Conservation (phyloP, 1,140 invertebrate genomes). For the Drosophila takahashii region DNA sequence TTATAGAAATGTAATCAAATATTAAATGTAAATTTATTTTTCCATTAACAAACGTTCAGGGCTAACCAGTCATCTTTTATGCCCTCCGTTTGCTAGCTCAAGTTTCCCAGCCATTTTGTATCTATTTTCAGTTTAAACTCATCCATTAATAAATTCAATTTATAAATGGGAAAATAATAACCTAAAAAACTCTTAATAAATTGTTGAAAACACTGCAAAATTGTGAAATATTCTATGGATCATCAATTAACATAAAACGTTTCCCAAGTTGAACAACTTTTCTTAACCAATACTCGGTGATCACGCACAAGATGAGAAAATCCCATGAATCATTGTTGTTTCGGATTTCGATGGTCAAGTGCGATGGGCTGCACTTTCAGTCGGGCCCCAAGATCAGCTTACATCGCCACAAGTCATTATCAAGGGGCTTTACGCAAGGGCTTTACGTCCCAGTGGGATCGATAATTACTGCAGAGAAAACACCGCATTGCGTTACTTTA, state of each 20-base stretch:
- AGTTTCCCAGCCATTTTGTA: slow-evolving; percentile 11
- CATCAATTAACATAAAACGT: slow-evolving; percentile 30
- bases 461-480: slow-evolving; percentile 49
- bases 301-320: slow-evolving; percentile 22
- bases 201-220: not conserved
- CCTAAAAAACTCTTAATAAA: not conserved
- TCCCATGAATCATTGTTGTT: slow-evolving; percentile 42
- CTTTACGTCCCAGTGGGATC: slow-evolving; percentile 16
- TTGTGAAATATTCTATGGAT: slow-evolving; percentile 27
- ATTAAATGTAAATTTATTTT: too few species aligned
- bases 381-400: slow-evolving; percentile 16
- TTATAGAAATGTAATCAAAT: too few species aligned
- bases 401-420: slow-evolving; percentile 40
- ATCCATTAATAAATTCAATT: slow-evolving; percentile 11
- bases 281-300: not conserved
- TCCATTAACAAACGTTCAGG: slow-evolving; percentile 5
- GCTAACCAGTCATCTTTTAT: slow-evolving; percentile 2
- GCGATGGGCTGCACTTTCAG: slow-evolving; percentile 18
- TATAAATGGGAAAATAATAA: not conserved
- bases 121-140: slow-evolving; percentile 1
- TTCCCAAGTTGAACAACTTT: slow-evolving; percentile 5
- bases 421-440: slow-evolving; percentile 30
- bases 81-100: slow-evolving; percentile 2
- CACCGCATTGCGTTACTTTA: slow-evolving; percentile 28
- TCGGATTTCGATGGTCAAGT: slow-evolving; percentile 36